Evolutionary conservation across 2,888 invertebrate species (phyloP).

Genomic region (Tetragonula carbonaria): DNA sequence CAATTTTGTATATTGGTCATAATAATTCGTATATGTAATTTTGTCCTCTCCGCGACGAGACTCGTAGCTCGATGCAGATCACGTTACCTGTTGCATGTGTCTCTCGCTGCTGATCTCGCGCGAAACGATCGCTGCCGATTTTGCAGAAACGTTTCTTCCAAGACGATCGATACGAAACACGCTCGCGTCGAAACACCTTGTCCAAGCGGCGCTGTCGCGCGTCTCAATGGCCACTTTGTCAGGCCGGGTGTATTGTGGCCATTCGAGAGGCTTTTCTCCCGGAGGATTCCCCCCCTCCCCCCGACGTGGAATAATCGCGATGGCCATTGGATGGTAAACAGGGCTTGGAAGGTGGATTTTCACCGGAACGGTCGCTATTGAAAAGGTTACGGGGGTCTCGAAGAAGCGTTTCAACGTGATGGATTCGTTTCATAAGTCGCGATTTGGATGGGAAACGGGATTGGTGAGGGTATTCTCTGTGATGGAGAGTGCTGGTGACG

Average conservation of each 20-base stretch:
- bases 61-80: not conserved
- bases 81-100: slow-evolving; percentile 45
- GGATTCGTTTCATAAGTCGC: not conserved
- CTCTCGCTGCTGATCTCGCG: not conserved
- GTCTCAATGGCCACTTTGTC: slow-evolving; percentile 11
- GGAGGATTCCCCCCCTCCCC: not conserved
- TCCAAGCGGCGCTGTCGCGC: slow-evolving; percentile 1
- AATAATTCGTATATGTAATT: too few relatives aligned
- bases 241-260: not conserved
- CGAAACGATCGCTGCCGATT: not conserved
- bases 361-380: not conserved
- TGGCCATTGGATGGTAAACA: not conserved
- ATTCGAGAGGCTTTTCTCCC: too few relatives aligned
- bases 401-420: not conserved
- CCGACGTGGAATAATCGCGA: not conserved
- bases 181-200: not conserved
- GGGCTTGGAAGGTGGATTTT: not conserved
- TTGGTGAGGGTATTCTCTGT: not conserved
- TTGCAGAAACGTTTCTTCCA: not conserved
- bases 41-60: too few relatives aligned
- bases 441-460: not conserved
- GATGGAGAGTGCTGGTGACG: not conserved
- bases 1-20: too few relatives aligned
- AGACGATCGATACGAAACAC: slow-evolving; percentile 24
- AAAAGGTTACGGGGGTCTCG: not conserved